These are phyloP conservation scores for Octodon degus DNA, from an alignment of 2,113 vertebrate species.

Conservation along the genomic window DNA sequence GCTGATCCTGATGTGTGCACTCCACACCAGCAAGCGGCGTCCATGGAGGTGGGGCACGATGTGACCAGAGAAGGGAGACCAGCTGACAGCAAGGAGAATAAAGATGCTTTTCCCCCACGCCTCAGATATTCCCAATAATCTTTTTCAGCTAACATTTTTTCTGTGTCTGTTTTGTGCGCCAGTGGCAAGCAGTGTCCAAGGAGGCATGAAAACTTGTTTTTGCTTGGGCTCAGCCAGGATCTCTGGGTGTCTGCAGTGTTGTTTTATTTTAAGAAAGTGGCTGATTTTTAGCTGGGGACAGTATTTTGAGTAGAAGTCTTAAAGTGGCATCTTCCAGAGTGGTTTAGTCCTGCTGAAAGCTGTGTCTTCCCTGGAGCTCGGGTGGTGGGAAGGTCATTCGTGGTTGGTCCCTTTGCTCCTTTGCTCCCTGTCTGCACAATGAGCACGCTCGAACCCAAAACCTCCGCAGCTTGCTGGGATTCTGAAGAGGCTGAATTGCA, in stretches of 20 bases:
- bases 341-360: background rate
- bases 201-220: conserved; percentile 55
- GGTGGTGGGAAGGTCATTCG: background rate
- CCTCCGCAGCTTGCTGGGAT: background rate
- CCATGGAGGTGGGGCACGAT: background rate
- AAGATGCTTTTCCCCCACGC: background rate
- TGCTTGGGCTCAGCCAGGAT: background rate
- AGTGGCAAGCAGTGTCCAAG: background rate
- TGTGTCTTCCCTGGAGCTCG: background rate
- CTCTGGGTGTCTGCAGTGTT: background rate
- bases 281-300: conserved; percentile 31
- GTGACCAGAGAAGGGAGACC: background rate
- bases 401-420: background rate
- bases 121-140: background rate
- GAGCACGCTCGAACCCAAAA: background rate
- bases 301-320: conserved; percentile 45
- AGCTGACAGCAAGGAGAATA: background rate
- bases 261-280: conserved; percentile 66
- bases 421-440: background rate
- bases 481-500: background rate
- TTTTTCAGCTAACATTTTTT: background rate
- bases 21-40: background rate
- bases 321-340: conserved; percentile 43
- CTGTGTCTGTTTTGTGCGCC: background rate
- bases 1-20: background rate